Conservation (phyloP, 2,797 vertebrate genomes). For the Periophthalmus magnuspinnatus region DNA sequence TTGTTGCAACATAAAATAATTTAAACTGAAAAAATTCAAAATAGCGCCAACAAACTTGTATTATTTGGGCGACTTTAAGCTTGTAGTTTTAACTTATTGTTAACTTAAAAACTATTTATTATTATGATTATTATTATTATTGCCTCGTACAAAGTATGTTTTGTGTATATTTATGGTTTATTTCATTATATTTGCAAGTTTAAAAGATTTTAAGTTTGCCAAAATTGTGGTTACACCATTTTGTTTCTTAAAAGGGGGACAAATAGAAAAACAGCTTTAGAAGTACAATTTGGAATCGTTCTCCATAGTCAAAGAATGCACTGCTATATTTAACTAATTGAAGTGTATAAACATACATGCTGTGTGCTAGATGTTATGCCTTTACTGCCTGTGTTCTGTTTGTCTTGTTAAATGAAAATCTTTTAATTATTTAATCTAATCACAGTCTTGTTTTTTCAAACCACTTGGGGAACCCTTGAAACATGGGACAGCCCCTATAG, state of each 20-base stretch:
- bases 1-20: slow-evolving; percentile 93
- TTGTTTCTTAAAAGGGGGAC: slow-evolving; percentile 88
- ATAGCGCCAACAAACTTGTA: slow-evolving; percentile 97
- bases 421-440: slow-evolving; percentile 88
- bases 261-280: slow-evolving; percentile 88
- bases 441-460: slow-evolving; percentile 85
- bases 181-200: slow-evolving; percentile 95
- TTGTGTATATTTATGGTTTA: slow-evolving; percentile 97
- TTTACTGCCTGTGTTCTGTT: slow-evolving; percentile 91
- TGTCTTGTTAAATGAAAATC: slow-evolving; percentile 92
- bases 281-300: slow-evolving; percentile 86
- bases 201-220: slow-evolving; percentile 90
- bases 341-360: slow-evolving; percentile 88
- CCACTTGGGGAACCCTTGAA: slow-evolving; percentile 76
- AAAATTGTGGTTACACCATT: slow-evolving; percentile 92
- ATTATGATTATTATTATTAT: slow-evolving; percentile 87
- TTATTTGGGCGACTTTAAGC: slow-evolving; percentile 97
- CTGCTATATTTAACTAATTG: slow-evolving; percentile 88
- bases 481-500: slow-evolving; percentile 47
- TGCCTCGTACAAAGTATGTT: slow-evolving; percentile 93
- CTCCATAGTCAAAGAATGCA: slow-evolving; percentile 89
- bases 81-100: slow-evolving; percentile 99
- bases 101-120: slow-evolving; percentile 97
- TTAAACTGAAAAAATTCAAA: slow-evolving; percentile 86
- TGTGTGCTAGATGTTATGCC: slow-evolving; percentile 90